Evolutionary conservation across 2,113 vertebrate genomes (phyloP).

Genomic region (Protobothrops mucrosquamatus): DNA sequence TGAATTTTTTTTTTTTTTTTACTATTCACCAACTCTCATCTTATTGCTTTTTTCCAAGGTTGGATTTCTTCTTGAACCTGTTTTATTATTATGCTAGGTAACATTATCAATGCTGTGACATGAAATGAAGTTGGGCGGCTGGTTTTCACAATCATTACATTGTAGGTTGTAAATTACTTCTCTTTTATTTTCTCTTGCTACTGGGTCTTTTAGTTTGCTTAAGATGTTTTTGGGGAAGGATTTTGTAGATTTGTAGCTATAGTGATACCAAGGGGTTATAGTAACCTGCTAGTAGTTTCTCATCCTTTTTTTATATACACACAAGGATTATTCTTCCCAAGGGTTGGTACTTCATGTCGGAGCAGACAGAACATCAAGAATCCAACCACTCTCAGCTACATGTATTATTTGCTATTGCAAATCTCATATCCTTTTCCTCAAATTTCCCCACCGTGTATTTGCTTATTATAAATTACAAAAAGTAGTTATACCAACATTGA

Average conservation of each 20-base stretch:
- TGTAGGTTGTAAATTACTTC: neutral
- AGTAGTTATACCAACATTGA: neutral
- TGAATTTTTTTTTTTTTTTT: neutral
- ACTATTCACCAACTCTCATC: neutral
- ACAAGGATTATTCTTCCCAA: neutral
- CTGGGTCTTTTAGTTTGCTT: neutral
- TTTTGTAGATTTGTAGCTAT: neutral
- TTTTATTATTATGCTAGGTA: neutral
- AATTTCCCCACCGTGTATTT: neutral
- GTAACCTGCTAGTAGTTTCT: neutral
- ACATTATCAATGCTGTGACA: neutral
- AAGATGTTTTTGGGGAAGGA: neutral
- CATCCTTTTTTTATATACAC: neutral
- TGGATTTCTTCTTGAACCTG: neutral
- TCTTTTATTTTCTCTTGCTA: neutral
- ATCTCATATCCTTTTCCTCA: neutral
- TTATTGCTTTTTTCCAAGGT: neutral
- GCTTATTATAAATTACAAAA: neutral
- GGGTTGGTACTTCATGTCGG: neutral
- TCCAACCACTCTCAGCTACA: neutral
- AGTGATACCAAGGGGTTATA: neutral
- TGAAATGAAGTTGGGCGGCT: neutral
- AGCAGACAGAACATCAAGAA: neutral
- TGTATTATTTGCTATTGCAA: neutral
- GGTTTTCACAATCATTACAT: neutral